These are phyloP conservation scores for Erpornis zantholeuca DNA, from an alignment of 2,113 vertebrate species.

Conservation along the genomic window DNA sequence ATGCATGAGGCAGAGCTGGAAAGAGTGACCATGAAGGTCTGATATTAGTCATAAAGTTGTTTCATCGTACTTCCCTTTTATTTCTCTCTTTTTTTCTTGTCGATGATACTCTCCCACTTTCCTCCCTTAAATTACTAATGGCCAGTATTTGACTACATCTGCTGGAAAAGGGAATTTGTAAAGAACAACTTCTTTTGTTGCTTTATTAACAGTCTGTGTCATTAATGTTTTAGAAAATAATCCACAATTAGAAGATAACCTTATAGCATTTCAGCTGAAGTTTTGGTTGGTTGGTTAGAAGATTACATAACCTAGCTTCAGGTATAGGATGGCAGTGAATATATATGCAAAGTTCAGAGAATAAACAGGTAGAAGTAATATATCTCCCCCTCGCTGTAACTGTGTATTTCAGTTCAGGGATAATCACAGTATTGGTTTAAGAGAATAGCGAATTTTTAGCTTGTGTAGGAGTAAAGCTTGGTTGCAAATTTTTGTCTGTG, in stretches of 20 bases:
- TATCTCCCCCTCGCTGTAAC: neutral
- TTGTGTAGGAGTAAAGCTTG: slow-evolving; percentile 12
- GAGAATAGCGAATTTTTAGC: neutral
- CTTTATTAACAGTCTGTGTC: neutral
- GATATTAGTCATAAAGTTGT: neutral
- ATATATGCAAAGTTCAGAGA: neutral
- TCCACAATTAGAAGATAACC: neutral
- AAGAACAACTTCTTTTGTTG: neutral
- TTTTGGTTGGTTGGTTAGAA: neutral
- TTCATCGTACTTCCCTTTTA: neutral
- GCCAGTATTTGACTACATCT: neutral
- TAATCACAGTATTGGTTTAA: slow-evolving; percentile 2
- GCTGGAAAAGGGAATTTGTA: neutral
- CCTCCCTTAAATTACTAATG: neutral
- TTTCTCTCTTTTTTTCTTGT: neutral
- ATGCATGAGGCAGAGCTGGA: neutral
- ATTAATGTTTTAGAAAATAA: neutral
- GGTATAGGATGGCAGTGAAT: neutral
- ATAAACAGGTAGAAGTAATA: neutral
- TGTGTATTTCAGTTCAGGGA: neutral
- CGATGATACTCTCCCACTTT: neutral
- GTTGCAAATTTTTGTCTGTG: neutral
- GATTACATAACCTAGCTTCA: neutral
- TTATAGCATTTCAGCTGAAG: neutral
- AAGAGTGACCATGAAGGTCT: neutral